Evolutionary conservation across 2,888 invertebrate species (phyloP), one percentile per base, ranked within the genome.

Genomic region (Eulithis prunata): DNA sequence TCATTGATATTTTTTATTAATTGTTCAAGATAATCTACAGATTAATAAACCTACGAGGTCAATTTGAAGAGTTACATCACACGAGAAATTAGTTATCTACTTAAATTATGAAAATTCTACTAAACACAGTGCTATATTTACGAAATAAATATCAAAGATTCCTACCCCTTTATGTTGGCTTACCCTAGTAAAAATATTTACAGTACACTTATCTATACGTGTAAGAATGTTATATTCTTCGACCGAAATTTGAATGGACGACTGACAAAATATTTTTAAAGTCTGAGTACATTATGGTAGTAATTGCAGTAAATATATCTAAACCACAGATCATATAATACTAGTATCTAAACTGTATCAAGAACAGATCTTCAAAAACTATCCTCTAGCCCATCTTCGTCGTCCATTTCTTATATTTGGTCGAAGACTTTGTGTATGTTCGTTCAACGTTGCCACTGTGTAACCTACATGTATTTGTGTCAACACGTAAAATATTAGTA

Each of bases 381-480:
- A 14, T 62, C 7, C 49, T 32, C 32, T 36, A 14, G n/a, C 36
- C 28, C 52, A 2, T 21, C 21, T 21, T 21, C 2, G 21, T 21
- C 21, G 61, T 75, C 65, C 72, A 68, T 70, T 78, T 63, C 41
- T 46, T 60, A 63, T 68, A 69, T 71, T 73, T 73, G 74, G 78
- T 63, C 61, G 64, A 61, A 51, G 60, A 54, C 36, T 53, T 49
- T 53, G 21, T 58, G 57, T 78, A 79, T 32, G 78, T 75, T 77
- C 80, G 78, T 75, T 77, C 80, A 79, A 74, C 13, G 75, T 79
- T 78, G 84, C 84, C 85, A 84, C 82, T 78, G 82, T 81, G 79
- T 86, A 82, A 79, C 57, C 78, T 85, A 81, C 78, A 79, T 86
- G 79, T 89, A 85, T 88, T 83, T 84, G 86, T 89, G 88, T 90